These are phyloP conservation scores for Zoanthus sociatus DNA, from an alignment of 92 coral and sea anemone species.

Conservation along the genomic window DNA sequence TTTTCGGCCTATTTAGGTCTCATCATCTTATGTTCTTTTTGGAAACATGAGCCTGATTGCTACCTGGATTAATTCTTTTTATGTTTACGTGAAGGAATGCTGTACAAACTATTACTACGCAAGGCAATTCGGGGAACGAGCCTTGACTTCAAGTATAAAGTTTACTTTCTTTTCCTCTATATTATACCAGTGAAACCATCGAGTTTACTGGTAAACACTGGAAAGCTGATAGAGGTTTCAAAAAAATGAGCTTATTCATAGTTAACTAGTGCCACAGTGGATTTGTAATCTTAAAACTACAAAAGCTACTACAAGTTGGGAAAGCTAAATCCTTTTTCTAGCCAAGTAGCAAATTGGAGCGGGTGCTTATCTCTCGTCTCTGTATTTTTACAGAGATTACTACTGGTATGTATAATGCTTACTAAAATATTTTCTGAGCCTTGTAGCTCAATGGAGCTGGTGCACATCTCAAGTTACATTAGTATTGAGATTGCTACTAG, in stretches of 20 bases:
- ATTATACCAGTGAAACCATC: slow-evolving; percentile 34
- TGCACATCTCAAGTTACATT: too few species aligned
- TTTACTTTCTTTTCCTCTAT: slow-evolving; percentile 7
- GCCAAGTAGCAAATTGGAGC: too few species aligned
- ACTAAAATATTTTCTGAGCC: too few species aligned
- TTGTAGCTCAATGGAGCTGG: too few species aligned
- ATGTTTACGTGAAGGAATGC: not conserved
- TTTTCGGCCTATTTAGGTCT: too few species aligned
- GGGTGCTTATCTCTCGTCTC: too few species aligned
- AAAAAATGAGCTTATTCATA: not conserved
- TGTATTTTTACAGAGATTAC: too few species aligned
- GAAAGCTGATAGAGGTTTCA: slow-evolving; percentile 40
- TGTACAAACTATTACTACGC: slow-evolving; percentile 36
- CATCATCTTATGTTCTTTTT: too few species aligned
- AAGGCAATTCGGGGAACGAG: not conserved
- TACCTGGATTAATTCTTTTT: not conserved
- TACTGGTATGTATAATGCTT: too few species aligned
- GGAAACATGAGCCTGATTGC: not conserved
- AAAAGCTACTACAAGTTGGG: too few species aligned
- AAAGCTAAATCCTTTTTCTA: too few species aligned
- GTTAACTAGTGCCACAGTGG: not conserved
- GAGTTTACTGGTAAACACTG: slow-evolving; percentile 8
- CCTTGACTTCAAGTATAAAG: not conserved
- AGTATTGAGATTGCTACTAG: too few species aligned
- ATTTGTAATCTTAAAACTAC: not conserved